phyloP scores from a whole-genome alignment of 2,113 vertebrate genomes.

The Protobothrops flavoviridis region DNA sequence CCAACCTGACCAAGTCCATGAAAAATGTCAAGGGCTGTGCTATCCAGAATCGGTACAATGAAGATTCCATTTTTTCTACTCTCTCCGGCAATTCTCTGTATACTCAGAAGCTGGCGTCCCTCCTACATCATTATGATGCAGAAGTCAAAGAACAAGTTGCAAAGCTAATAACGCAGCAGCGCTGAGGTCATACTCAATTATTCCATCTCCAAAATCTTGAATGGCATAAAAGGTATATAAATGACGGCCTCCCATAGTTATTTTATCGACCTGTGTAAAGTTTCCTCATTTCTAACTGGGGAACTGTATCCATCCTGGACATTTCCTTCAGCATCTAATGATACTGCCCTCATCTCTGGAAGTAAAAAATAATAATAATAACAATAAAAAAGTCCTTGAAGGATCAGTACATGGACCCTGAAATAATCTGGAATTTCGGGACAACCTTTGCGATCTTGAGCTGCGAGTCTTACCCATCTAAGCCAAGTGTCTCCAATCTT shows the following conservation, averaged over 20 bases:
- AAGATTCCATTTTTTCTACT: constrained; percentile 80
- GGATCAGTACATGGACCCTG: neutral
- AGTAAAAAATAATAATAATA: too few relatives aligned
- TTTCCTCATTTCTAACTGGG: neutral
- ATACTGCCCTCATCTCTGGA: too few relatives aligned
- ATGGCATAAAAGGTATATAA: neutral
- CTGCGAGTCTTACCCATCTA: neutral
- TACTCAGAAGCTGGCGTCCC: constrained; percentile 74
- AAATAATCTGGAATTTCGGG: neutral
- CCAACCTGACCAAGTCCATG: constrained; percentile 78
- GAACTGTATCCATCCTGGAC: neutral
- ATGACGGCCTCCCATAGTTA: accelerated
- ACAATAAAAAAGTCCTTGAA: neutral
- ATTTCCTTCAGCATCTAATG: neutral
- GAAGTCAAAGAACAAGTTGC: constrained; percentile 86
- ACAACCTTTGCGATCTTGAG: neutral
- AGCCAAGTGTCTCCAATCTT: too few relatives aligned
- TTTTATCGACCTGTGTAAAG: neutral
- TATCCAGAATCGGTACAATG: constrained; percentile 64
- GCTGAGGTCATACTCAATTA: neutral
- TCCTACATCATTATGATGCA: constrained; percentile 78
- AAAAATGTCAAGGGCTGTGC: constrained; percentile 12
- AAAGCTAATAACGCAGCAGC: constrained; percentile 68
- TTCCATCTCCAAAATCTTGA: neutral
- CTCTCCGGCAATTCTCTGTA: constrained; percentile 78